Conservation (phyloP, 2,797 vertebrate genomes). For the Gila robusta region DNA sequence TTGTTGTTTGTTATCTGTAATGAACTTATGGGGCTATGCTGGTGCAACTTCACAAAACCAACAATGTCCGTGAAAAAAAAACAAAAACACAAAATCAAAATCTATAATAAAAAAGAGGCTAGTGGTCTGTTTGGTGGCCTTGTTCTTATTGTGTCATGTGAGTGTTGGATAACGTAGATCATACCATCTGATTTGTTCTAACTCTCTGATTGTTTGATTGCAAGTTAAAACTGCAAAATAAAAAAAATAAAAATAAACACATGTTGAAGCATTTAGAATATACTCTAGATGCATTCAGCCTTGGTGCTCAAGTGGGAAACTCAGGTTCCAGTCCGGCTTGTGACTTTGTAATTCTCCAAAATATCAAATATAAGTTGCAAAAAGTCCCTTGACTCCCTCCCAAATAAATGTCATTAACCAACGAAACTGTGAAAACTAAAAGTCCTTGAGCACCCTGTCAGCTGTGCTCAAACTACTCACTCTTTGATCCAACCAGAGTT, state of each 20-base stretch:
- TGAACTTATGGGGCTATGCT: background rate
- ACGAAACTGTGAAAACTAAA: background rate
- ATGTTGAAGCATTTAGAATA: background rate
- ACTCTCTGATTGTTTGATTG: background rate
- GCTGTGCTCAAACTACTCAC: background rate
- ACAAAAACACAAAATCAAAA: background rate
- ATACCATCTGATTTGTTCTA: background rate
- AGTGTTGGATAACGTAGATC: background rate
- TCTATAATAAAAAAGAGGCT: background rate
- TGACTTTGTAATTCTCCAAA: background rate
- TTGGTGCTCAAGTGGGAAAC: background rate
- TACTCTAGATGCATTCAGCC: background rate
- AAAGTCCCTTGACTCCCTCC: no score
- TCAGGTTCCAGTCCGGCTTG: background rate
- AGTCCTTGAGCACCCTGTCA: background rate
- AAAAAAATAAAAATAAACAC: background rate
- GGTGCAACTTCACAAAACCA: background rate
- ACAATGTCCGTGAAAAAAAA: background rate
- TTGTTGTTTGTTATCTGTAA: background rate
- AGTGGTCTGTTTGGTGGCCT: background rate
- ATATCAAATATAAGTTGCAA: background rate
- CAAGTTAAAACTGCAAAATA: background rate
- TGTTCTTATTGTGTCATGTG: background rate
- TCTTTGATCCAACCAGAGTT: slow-evolving; percentile 71
- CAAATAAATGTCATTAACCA: background rate